phyloP scores from a whole-genome alignment of 2,888 invertebrate species.

The Phortica okadai region DNA sequence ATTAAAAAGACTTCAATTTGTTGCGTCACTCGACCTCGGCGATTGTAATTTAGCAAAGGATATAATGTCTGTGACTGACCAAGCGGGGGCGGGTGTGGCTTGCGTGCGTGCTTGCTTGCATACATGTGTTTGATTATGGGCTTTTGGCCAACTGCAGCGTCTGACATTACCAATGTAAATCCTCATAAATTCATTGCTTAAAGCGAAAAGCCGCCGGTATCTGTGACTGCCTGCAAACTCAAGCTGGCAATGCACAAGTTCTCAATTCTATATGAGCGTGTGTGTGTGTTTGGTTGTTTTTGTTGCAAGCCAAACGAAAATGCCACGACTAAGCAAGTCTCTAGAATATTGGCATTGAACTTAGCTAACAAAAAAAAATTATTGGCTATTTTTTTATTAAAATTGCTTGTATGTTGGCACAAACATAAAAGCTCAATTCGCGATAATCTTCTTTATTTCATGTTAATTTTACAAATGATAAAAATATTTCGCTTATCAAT shows the following conservation, averaged over 20 bases:
- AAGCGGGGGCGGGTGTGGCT: not conserved
- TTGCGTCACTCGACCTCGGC: slow-evolving; percentile 26
- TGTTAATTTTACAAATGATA: slow-evolving; percentile 71
- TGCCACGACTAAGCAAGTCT: too few relatives aligned
- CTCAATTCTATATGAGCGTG: too few relatives aligned
- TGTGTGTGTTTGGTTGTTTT: not conserved
- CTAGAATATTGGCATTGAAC: too few relatives aligned
- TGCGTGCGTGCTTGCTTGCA: not conserved
- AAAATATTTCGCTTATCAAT: slow-evolving; percentile 73
- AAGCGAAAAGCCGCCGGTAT: slow-evolving; percentile 52
- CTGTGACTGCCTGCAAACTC: too few relatives aligned
- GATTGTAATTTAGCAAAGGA: slow-evolving; percentile 25
- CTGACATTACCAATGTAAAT: slow-evolving; percentile 62
- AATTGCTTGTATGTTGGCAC: too few relatives aligned
- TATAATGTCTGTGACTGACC: not conserved
- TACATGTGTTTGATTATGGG: not conserved
- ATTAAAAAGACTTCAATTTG: slow-evolving; percentile 33
- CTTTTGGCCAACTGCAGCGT: slow-evolving; percentile 29
- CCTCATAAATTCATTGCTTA: slow-evolving; percentile 68
- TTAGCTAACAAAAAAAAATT: too few relatives aligned
- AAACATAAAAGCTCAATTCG: slow-evolving; percentile 19
- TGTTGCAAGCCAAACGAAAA: too few relatives aligned
- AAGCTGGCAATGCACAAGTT: too few relatives aligned
- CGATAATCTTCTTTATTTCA: slow-evolving; percentile 64
- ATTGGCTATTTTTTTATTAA: too few relatives aligned